phyloP scores from a whole-genome alignment of 2,113 vertebrate genomes.

The Hassar affinis region DNA sequence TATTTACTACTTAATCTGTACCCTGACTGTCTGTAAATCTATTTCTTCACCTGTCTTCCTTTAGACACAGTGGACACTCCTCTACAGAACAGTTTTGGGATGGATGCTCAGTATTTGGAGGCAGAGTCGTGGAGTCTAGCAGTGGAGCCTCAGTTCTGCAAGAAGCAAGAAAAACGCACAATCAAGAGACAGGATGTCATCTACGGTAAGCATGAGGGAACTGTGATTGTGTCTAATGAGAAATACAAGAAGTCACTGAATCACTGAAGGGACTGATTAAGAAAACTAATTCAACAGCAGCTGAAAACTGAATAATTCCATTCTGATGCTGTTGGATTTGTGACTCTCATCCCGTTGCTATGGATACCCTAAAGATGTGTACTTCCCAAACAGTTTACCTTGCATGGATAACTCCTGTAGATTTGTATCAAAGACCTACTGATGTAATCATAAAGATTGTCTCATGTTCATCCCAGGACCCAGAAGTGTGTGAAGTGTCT shows the following conservation, averaged over 20 bases:
- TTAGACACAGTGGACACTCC: conserved; percentile 81
- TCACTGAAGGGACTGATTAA: neutral
- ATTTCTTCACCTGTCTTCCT: conserved; percentile 15
- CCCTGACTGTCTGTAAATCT: neutral
- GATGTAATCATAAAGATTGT: neutral
- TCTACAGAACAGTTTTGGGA: conserved; percentile 75
- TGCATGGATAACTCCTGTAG: neutral
- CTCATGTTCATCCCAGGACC: neutral
- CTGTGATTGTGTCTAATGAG: neutral
- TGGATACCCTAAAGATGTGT: neutral
- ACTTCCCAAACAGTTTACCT: neutral
- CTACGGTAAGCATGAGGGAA: conserved; percentile 75
- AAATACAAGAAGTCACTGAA: neutral
- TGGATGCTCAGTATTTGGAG: conserved; percentile 81
- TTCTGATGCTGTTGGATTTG: neutral
- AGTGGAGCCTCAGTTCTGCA: conserved; percentile 85
- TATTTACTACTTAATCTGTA: neutral
- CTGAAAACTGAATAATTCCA: neutral
- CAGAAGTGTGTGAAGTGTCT: neutral
- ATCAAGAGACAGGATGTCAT: conserved; percentile 94
- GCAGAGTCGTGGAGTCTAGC: conserved; percentile 90
- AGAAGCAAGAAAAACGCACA: conserved; percentile 82
- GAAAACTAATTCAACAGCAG: neutral
- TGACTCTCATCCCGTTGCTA: neutral
- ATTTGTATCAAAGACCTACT: neutral